phyloP scores from a whole-genome alignment of 2,797 vertebrate species.

The Martes flavigula region DNA sequence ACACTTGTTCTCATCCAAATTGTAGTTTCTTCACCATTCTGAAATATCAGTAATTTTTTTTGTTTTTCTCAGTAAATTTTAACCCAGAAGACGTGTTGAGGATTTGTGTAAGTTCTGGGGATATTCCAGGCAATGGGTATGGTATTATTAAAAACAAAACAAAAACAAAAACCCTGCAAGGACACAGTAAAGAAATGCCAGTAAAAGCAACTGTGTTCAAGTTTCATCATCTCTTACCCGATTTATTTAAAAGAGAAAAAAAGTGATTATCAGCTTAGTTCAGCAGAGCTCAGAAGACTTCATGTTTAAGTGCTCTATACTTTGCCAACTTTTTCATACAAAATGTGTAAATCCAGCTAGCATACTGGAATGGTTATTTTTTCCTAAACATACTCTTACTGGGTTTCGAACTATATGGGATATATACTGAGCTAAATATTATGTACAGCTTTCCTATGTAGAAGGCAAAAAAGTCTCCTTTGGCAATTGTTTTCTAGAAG shows the following conservation, averaged over 20 bases:
- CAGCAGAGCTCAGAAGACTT: not conserved
- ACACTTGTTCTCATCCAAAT: not conserved
- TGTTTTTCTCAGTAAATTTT: not conserved
- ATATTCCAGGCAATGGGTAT: not conserved
- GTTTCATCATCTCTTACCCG: not conserved
- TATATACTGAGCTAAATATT: not conserved
- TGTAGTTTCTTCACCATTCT: not conserved
- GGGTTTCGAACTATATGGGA: not conserved
- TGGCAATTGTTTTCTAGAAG: not conserved
- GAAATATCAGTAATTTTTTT: not conserved
- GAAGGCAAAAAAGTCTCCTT: not conserved
- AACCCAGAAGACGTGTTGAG: not conserved
- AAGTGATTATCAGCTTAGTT: slow-evolving; percentile 4
- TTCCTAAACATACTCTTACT: not conserved
- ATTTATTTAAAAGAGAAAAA: not conserved
- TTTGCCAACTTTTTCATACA: not conserved
- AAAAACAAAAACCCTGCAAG: not conserved
- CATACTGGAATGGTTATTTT: not conserved
- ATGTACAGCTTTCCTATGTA: not conserved
- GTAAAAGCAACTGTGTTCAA: not conserved
- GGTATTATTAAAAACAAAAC: not conserved
- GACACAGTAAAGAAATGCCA: not conserved
- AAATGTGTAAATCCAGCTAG: not conserved
- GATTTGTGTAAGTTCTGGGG: not conserved
- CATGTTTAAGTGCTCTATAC: not conserved